phyloP scores from a whole-genome alignment of 2,113 vertebrate genomes.

The Percina caprodes region DNA sequence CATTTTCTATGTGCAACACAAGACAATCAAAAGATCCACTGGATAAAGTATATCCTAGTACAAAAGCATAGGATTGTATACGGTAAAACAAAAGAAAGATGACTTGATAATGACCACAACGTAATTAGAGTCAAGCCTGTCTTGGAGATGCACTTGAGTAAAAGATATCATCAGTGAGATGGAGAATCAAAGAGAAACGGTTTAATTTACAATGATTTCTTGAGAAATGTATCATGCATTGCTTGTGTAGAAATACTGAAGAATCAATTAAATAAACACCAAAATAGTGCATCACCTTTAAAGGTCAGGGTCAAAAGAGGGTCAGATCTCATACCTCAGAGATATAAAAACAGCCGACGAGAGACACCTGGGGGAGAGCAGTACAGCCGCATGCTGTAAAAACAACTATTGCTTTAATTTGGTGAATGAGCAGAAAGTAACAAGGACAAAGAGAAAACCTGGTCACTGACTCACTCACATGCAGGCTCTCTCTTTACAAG shows the following conservation, averaged over 20 bases:
- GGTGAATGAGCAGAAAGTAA: slow-evolving; percentile 59
- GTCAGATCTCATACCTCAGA: slow-evolving; percentile 27
- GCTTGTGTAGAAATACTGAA: slow-evolving; percentile 39
- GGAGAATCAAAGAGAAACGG: slow-evolving; percentile 21
- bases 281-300: slow-evolving; percentile 58
- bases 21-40: slow-evolving; percentile 68
- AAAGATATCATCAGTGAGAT: slow-evolving; percentile 51
- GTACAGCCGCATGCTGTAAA: slow-evolving; percentile 30
- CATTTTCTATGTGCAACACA: slow-evolving; percentile 75
- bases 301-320: slow-evolving; percentile 24
- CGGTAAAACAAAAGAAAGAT: slow-evolving; percentile 40
- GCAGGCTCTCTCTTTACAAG: slow-evolving; percentile 1
- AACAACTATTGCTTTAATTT: slow-evolving; percentile 81
- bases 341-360: slow-evolving; percentile 36
- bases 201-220: slow-evolving; percentile 19
- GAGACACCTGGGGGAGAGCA: slow-evolving; percentile 18
- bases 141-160: slow-evolving; percentile 53
- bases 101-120: slow-evolving; percentile 38
- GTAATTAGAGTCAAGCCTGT: slow-evolving; percentile 54
- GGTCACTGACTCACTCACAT: neutral
- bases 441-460: slow-evolving; percentile 15
- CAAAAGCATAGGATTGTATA: slow-evolving; percentile 46
- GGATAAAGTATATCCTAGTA: slow-evolving; percentile 54
- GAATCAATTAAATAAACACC: slow-evolving; percentile 9
- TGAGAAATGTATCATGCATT: slow-evolving; percentile 33